Conservation (phyloP, 2,113 vertebrate genomes). For the Phycodurus eques region DNA sequence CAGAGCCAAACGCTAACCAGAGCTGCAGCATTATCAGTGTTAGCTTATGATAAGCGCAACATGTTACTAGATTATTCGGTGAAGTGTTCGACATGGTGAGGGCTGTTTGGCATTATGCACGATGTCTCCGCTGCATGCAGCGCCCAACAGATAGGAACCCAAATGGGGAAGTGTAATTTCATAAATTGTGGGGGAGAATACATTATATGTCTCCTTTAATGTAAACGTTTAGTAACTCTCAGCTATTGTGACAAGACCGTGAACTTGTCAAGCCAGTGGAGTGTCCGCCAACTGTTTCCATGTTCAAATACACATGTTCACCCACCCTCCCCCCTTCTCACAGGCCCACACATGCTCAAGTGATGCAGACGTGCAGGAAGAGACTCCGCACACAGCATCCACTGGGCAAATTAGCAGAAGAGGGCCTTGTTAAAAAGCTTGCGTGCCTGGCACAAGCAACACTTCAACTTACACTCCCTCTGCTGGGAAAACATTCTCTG, state of each 20-base stretch:
- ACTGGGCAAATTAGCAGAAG: slow-evolving; percentile 12
- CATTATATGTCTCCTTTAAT: neutral
- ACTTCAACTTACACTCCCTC: slow-evolving; percentile 22
- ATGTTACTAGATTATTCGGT: neutral
- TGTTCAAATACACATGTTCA: slow-evolving; percentile 28
- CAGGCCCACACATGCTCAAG: slow-evolving; percentile 17
- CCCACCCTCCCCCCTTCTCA: slow-evolving; percentile 33
- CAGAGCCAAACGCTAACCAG: neutral
- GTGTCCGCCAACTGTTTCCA: slow-evolving; percentile 37
- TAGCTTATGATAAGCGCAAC: too few species aligned
- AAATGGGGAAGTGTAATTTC: too few species aligned
- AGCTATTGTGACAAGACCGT: neutral
- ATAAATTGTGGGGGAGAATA: too few species aligned
- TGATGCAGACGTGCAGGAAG: slow-evolving; percentile 34
- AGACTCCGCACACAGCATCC: slow-evolving; percentile 20
- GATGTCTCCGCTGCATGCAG: neutral
- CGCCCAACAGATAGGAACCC: too few species aligned
- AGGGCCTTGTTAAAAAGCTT: slow-evolving; percentile 7
- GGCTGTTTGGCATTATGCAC: neutral
- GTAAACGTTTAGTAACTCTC: neutral
- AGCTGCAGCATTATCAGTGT: too few species aligned
- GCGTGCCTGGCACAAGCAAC: slow-evolving; percentile 19
- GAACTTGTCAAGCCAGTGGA: slow-evolving; percentile 36
- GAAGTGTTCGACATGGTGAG: neutral
- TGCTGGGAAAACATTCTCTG: slow-evolving; percentile 14